These are phyloP conservation scores for Hirtodrosophila cameraria DNA, from an alignment of 2,888 invertebrate genomes.

Conservation along the genomic window DNA sequence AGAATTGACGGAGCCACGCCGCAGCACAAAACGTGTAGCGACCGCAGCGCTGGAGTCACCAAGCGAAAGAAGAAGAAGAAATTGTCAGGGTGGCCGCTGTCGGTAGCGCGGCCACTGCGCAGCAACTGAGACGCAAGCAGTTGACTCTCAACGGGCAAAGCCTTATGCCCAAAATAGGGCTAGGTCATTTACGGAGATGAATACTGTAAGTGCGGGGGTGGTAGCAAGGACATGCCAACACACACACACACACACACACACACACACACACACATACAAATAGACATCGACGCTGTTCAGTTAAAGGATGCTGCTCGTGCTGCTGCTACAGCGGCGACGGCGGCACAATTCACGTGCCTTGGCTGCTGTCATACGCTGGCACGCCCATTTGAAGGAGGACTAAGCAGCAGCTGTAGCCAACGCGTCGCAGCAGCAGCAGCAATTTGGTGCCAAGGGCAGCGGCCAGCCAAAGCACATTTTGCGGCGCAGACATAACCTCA, in stretches of 20 bases:
- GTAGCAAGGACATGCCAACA: constrained; percentile 36
- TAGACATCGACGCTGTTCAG: constrained; percentile 13
- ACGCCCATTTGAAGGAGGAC: constrained; percentile 34
- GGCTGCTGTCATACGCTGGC: constrained; percentile 23
- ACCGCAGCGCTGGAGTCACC: constrained; percentile 30
- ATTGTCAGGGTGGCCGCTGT: constrained; percentile 24
- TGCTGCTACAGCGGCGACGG: constrained; percentile 3
- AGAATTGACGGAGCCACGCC: background rate
- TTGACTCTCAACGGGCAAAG: constrained; percentile 44
- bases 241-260: constrained; percentile 14
- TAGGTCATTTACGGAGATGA: constrained; percentile 65
- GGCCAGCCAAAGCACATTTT: constrained; percentile 69
- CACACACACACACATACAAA: background rate
- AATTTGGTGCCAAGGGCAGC: constrained; percentile 71
- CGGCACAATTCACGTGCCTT: constrained; percentile 13
- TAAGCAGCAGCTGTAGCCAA: constrained; percentile 15
- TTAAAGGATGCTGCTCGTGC: constrained; percentile 29
- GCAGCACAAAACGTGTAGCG: constrained; percentile 7
- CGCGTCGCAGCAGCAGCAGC: constrained; percentile 15
- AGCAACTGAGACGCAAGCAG: constrained; percentile 31
- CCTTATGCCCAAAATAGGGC: constrained; percentile 70
- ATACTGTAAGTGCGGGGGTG: constrained; percentile 10
- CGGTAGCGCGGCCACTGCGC: constrained; percentile 28
- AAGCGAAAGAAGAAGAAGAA: constrained; percentile 49
- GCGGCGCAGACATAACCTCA: constrained; percentile 79